Percentiles rank a stretch among this genome's conserved stretches.
Conservation (phyloP, 2,797 vertebrate species). For the Microchirus variegatus region DNA sequence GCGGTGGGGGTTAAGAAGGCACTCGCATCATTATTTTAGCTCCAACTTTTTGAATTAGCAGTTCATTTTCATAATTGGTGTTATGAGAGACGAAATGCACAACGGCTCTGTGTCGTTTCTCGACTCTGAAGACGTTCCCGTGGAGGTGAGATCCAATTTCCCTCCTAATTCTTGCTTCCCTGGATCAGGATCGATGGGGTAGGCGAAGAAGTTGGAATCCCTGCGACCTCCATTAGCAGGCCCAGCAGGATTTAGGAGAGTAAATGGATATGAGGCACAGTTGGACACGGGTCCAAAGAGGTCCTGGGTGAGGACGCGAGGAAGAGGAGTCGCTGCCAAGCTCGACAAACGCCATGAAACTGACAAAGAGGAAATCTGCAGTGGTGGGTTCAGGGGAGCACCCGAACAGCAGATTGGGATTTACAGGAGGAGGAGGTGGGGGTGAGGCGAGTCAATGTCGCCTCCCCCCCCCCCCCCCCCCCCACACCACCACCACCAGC, state of each 20-base stretch:
- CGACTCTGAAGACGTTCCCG: conserved; percentile 22
- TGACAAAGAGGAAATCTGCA: conserved; percentile 7
- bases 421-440: conserved; percentile 41
- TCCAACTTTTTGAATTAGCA: too few species aligned
- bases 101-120: conserved; percentile 11
- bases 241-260: conserved; percentile 25
- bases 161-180: conserved; percentile 27
- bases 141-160: conserved; percentile 31
- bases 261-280: conserved; percentile 28
- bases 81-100: background rate
- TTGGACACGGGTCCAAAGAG: conserved; percentile 27
- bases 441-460: conserved; percentile 37
- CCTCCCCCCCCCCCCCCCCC: conserved; percentile 37
- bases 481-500: too few species aligned
- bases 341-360: conserved; percentile 29
- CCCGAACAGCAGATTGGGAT: conserved; percentile 45
- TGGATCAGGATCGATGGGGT: conserved; percentile 3
- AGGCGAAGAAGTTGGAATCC: background rate
- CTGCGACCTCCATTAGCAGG: conserved; percentile 30
- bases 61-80: conserved; percentile 3
- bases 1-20: too few species aligned
- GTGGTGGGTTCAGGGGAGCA: background rate
- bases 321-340: conserved; percentile 44
- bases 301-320: conserved; percentile 28
- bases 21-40: too few species aligned